A percentile compares a stretch with the other conserved stretches of the same genome.
These are phyloP conservation scores for Panthera uncia DNA, from an alignment of 2,113 vertebrate species.

Conservation along the genomic window DNA sequence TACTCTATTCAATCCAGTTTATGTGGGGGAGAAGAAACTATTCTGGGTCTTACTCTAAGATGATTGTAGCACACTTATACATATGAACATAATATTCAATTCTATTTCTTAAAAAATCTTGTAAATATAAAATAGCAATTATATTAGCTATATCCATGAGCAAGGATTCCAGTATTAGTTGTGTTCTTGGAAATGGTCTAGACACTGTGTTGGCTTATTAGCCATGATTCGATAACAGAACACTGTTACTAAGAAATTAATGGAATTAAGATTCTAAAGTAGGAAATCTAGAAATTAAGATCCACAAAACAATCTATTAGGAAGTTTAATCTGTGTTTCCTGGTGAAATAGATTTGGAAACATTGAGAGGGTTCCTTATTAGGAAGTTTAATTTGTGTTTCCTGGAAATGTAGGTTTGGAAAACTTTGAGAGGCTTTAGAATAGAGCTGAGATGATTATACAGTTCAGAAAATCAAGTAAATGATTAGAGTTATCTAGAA, in stretches of 20 bases:
- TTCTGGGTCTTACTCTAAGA: conserved; percentile 51
- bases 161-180: not conserved
- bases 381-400: not conserved
- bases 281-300: not conserved
- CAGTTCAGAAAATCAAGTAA: not conserved
- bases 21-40: conserved; percentile 37
- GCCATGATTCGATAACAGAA: not conserved
- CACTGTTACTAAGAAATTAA: not conserved
- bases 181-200: not conserved
- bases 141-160: not conserved
- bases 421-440: not conserved
- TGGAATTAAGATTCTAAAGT: not conserved
- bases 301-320: not conserved
- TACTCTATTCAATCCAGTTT: conserved; percentile 70
- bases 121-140: not conserved
- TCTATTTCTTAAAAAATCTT: conserved; percentile 1
- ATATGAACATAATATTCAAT: conserved; percentile 44
- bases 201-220: not conserved
- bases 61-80: conserved; percentile 10
- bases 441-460: not conserved
- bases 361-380: not conserved
- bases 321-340: not conserved
- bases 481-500: not conserved
- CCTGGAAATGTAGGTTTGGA: not conserved
- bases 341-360: not conserved